Percentiles rank a stretch among this genome's conserved stretches.
phyloP scores from a whole-genome alignment of 2,888 invertebrate species.

The Drosophila neutralis region DNA sequence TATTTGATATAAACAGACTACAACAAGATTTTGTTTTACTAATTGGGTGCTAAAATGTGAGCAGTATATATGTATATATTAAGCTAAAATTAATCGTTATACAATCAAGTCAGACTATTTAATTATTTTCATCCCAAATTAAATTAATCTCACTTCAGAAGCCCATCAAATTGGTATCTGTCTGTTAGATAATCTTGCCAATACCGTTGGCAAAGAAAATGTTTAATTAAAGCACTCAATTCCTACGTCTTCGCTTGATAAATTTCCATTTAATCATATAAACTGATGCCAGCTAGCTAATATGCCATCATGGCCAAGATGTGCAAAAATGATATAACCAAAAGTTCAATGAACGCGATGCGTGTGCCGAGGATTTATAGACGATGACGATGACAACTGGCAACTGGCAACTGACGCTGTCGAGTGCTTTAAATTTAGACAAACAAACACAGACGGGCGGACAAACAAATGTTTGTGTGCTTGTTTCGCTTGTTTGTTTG shows the following conservation, averaged over 20 bases:
- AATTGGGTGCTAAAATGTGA: not conserved
- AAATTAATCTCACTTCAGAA: not conserved
- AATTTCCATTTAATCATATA: slow-evolving; percentile 46
- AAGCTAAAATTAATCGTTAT: not conserved
- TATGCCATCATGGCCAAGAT: slow-evolving; percentile 13
- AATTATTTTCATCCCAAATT: not conserved
- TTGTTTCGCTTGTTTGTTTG: slow-evolving; percentile 29
- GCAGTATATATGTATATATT: not conserved
- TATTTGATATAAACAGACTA: not conserved
- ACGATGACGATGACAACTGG: slow-evolving; percentile 35
- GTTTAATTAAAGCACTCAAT: slow-evolving; percentile 6
- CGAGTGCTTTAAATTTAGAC: slow-evolving; percentile 72
- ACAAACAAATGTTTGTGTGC: slow-evolving; percentile 64
- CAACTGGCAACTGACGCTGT: slow-evolving; percentile 26
- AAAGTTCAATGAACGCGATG: slow-evolving; percentile 69
- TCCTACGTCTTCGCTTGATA: slow-evolving; percentile 6
- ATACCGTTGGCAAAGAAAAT: not conserved
- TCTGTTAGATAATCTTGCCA: not conserved
- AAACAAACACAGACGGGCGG: slow-evolving; percentile 50
- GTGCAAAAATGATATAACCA: slow-evolving; percentile 36
- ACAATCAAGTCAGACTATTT: not conserved
- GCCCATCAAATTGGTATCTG: not conserved
- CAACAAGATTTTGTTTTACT: not conserved
- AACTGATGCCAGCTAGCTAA: slow-evolving; percentile 31
- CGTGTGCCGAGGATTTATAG: slow-evolving; percentile 59